Evolutionary conservation across 2,113 vertebrate species (phyloP), one percentile per base, ranked within the genome.

Genomic region (Pogona vitticeps): DNA sequence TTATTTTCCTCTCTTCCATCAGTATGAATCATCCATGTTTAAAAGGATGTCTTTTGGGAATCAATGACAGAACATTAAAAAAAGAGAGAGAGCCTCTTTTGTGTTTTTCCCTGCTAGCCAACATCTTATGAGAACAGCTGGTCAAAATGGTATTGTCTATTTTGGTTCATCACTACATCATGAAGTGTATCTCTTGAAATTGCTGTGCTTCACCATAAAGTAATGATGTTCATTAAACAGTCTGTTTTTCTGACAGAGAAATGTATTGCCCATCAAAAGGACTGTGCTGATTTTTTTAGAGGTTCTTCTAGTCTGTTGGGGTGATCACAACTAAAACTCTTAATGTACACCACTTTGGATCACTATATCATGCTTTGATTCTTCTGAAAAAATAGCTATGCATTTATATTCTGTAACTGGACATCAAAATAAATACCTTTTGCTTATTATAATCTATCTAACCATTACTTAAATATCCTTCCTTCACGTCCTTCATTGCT

Each of bases 231-330:
- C 20, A 76, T 8, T 77, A n/a, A 23, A 1, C 76, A 81, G 77
- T 6, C 28, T 65, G 31, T 10, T 17, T 13, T 42, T 58, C 15
- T 67, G 59, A 76, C 65, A 65, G 18, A 75, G 6, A 72, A 31
- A 59, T n/a, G 31, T 7, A 15, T 65, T 71, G 86, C n/a, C 8
- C 23, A 86, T 33, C 85, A 91, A 81, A 36, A 88, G 81, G 36
- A 75, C 31, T 86, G 88, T 46, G 61, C 6, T 68, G 61, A n/a
- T 92, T 88, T 88, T 92, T 59, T 36, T 59, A 42, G 20, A 73
- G 2, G 14, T 56, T 56, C n/a, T 68, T 70, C 91, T 81, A 76
- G 13, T 42, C 17, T 70, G 31, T 63, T 40, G 14, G 68, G 26
- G 73, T 78, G n/a, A 88, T 46, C 38, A 85, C 67, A 90, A 14